phyloP scores from a whole-genome alignment of 2,797 vertebrate genomes.

The Hydrolagus colliei region DNA sequence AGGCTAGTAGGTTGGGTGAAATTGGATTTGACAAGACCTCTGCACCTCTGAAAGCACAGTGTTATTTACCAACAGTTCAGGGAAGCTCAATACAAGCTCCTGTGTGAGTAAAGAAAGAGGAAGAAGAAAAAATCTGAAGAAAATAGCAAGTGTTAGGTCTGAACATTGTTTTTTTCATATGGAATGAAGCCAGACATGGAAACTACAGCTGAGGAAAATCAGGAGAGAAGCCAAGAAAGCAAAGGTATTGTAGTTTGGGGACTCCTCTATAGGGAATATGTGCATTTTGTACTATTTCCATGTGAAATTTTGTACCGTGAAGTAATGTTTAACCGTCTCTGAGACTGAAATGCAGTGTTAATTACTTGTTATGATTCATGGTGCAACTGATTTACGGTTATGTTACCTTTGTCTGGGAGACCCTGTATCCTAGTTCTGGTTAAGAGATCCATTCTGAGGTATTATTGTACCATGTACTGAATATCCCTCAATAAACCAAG shows the following conservation, averaged over 20 bases:
- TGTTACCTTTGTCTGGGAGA: neutral
- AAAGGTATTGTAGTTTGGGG: conserved; percentile 67
- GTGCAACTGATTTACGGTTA: neutral
- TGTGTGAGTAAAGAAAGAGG: conserved; percentile 57
- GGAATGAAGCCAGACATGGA: conserved; percentile 87
- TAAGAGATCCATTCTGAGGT: neutral
- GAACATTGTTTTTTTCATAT: conserved; percentile 79
- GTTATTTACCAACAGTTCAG: conserved; percentile 57
- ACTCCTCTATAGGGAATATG: conserved; percentile 41
- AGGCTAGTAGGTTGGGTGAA: conserved; percentile 59
- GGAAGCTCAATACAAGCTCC: conserved; percentile 56
- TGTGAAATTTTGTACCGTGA: no score
- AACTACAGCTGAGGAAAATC: conserved; percentile 80
- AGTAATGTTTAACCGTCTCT: neutral
- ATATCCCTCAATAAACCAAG: no score
- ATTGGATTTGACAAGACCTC: conserved; percentile 60
- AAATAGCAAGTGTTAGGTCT: conserved; percentile 61
- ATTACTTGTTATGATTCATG: neutral
- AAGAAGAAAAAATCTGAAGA: conserved; percentile 51
- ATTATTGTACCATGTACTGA: neutral
- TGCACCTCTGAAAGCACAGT: conserved; percentile 58
- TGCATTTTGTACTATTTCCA: neutral
- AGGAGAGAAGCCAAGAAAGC: conserved; percentile 81
- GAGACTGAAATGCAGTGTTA: neutral
- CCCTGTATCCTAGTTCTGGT: neutral